Evolutionary conservation across 2,888 invertebrate genomes (phyloP).

Genomic region (Eupelmus urozonus): DNA sequence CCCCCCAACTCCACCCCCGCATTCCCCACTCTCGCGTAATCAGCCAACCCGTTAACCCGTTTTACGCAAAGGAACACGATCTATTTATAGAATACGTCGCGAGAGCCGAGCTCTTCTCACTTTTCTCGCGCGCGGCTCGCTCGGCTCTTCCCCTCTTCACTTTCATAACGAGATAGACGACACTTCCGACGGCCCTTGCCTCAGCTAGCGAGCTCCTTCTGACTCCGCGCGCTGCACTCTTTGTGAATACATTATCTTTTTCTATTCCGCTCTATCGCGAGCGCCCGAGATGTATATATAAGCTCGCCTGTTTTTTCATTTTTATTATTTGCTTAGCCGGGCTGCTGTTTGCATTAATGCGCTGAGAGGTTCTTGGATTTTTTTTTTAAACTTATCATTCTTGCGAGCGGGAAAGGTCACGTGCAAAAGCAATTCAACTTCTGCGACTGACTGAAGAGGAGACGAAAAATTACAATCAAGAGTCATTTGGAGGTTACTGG

Average conservation of each 20-base stretch:
- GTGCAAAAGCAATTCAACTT: too few relatives aligned
- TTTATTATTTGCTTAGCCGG: neutral
- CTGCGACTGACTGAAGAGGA: too few relatives aligned
- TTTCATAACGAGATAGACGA: constrained; percentile 60
- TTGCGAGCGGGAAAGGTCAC: too few relatives aligned
- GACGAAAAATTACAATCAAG: too few relatives aligned
- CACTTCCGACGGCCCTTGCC: constrained; percentile 51
- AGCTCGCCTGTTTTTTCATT: constrained; percentile 6
- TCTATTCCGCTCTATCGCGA: neutral
- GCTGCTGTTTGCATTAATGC: neutral
- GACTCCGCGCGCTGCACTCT: neutral
- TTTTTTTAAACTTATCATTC: too few relatives aligned
- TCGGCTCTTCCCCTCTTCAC: constrained; percentile 51
- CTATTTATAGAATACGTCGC: constrained; percentile 61
- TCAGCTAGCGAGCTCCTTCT: neutral
- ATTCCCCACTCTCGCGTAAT: constrained; percentile 49
- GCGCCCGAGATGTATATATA: neutral
- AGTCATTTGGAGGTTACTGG: too few relatives aligned
- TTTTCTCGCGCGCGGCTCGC: constrained; percentile 36
- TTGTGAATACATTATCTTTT: constrained; percentile 55
- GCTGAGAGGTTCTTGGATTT: neutral
- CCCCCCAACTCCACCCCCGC: neutral
- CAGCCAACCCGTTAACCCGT: constrained; percentile 58
- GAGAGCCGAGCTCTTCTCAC: constrained; percentile 37
- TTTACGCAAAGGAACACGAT: constrained; percentile 60